Percentiles rank a stretch among this genome's conserved stretches.
Evolutionary conservation across 2,888 invertebrate species (phyloP).

Genomic region (Crematogaster levior): DNA sequence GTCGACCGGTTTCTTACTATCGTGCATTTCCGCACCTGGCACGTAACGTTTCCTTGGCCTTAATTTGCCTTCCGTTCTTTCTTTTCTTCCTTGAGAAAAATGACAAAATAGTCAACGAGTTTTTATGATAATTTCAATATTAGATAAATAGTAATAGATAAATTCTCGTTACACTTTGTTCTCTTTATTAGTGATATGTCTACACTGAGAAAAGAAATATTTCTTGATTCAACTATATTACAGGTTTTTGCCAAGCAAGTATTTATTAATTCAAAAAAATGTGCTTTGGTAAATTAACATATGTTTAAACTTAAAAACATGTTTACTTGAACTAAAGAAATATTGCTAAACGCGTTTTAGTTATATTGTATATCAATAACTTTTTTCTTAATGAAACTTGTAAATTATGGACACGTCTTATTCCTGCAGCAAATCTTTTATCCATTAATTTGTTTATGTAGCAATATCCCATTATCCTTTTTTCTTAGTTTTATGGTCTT

Average conservation of each 20-base stretch:
- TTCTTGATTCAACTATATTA: too few relatives aligned
- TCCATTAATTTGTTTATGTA: neutral
- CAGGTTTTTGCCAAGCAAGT: too few relatives aligned
- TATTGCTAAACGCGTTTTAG: too few relatives aligned
- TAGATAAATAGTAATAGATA: neutral
- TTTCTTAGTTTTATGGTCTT: neutral
- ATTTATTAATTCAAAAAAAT: too few relatives aligned
- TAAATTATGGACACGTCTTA: neutral
- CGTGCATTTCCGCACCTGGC: neutral
- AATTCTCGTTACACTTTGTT: neutral
- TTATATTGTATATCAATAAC: too few relatives aligned
- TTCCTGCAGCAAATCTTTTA: neutral
- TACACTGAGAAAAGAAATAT: too few relatives aligned
- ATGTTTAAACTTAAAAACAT: too few relatives aligned
- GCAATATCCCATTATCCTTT: neutral
- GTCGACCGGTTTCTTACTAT: neutral
- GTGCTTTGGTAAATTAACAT: too few relatives aligned
- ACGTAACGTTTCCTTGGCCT: neutral
- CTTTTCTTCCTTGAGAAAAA: neutral
- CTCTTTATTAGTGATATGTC: neutral
- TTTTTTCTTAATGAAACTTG: neutral
- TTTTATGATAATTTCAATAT: neutral
- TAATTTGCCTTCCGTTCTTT: conserved; percentile 1
- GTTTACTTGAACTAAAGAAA: too few relatives aligned
- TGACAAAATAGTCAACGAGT: neutral